phyloP scores from a whole-genome alignment of 2,888 invertebrate genomes.

The Liodrosophila aerea region DNA sequence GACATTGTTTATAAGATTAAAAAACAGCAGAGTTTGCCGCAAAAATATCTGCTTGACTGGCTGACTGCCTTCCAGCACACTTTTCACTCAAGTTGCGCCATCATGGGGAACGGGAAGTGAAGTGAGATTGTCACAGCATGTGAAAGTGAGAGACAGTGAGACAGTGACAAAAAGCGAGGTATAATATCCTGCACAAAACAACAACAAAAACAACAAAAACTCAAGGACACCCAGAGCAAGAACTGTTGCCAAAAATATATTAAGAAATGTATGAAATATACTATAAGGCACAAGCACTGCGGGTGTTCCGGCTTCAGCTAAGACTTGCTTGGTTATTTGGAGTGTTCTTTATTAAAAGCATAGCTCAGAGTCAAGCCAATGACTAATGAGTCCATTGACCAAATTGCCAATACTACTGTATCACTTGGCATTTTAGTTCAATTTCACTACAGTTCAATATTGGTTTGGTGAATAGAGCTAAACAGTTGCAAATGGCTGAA shows the following conservation, averaged over 20 bases:
- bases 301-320: conserved; percentile 46
- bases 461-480: too few relatives aligned
- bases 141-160: conserved; percentile 75
- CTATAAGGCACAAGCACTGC: conserved; percentile 36
- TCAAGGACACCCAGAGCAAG: background rate
- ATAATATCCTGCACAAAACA: conserved; percentile 69
- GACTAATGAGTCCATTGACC: conserved; percentile 20
- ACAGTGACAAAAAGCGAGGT: conserved; percentile 72
- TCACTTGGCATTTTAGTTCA: background rate
- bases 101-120: background rate
- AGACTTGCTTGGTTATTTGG: conserved; percentile 34
- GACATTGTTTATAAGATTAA: conserved; percentile 73
- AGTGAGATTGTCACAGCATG: conserved; percentile 69
- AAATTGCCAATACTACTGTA: conserved; percentile 24
- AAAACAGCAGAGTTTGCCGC: conserved; percentile 40
- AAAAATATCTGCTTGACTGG: conserved; percentile 57
- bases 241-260: conserved; percentile 5
- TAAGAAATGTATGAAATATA: conserved; percentile 9
- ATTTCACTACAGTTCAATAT: too few relatives aligned
- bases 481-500: too few relatives aligned
- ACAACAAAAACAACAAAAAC: conserved; percentile 25
- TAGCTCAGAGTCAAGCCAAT: background rate
- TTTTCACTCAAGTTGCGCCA: conserved; percentile 47
- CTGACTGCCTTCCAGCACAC: conserved; percentile 47
- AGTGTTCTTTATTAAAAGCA: conserved; percentile 57